Conservation (phyloP, 2,888 invertebrate genomes). For the Drosophila yooni region DNA sequence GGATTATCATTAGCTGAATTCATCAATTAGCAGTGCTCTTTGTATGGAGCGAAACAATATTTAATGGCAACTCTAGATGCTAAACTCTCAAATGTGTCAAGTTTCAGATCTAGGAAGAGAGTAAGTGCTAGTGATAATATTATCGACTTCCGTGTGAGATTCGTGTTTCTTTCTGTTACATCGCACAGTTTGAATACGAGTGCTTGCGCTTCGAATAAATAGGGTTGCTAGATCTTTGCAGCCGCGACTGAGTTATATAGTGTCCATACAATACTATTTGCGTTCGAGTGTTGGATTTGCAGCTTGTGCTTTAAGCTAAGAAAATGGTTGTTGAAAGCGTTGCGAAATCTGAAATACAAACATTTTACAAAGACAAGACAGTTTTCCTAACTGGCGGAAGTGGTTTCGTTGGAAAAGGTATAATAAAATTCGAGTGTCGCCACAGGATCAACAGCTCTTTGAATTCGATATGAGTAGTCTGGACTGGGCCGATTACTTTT, state of each 20-base stretch:
- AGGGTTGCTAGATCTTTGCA: constrained; percentile 21
- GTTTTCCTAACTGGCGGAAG: constrained; percentile 88
- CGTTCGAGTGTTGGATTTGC: background rate
- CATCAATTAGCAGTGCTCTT: background rate
- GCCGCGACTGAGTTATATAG: constrained; percentile 20
- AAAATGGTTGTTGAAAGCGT: background rate
- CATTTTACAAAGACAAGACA: constrained; percentile 87
- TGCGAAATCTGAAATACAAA: constrained; percentile 84
- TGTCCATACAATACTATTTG: background rate
- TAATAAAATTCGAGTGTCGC: constrained; percentile 36
- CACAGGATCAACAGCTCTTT: constrained; percentile 87
- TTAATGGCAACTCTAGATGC: constrained; percentile 10
- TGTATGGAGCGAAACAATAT: constrained; percentile 5
- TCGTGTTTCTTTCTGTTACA: constrained; percentile 31
- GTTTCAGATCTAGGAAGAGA: background rate
- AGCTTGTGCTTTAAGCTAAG: background rate
- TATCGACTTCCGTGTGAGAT: constrained; percentile 14
- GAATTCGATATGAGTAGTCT: constrained; percentile 90
- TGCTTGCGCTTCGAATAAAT: constrained; percentile 54
- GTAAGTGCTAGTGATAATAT: constrained; percentile 6
- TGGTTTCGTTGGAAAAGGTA: constrained; percentile 86
- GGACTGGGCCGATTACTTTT: constrained; percentile 87
- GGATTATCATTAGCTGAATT: constrained; percentile 54
- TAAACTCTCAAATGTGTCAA: background rate
- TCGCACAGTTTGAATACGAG: constrained; percentile 10